Percentiles rank a stretch among this genome's conserved stretches.
Conservation (phyloP, 2,113 vertebrate genomes). For the Microcebus lehilahytsara region DNA sequence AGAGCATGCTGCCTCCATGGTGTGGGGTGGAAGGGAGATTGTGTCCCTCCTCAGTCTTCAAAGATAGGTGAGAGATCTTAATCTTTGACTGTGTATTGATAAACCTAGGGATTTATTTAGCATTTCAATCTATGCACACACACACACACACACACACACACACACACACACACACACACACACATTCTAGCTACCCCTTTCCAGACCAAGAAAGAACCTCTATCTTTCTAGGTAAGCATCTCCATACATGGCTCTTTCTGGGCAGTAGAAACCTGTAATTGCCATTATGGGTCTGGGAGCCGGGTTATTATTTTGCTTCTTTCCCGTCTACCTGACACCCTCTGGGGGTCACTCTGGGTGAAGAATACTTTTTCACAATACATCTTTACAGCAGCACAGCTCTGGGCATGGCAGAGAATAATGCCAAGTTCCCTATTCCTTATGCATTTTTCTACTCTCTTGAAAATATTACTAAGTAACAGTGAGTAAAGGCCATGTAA, state of each 20-base stretch:
- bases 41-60: background rate
- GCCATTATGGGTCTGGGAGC: background rate
- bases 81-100: background rate
- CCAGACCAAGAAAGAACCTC: background rate
- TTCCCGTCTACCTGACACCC: background rate
- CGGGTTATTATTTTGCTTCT: background rate
- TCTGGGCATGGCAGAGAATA: background rate
- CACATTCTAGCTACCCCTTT: background rate
- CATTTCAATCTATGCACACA: background rate
- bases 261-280: background rate
- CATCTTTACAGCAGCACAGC: background rate
- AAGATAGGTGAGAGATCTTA: background rate
- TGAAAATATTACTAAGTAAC: background rate
- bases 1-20: background rate
- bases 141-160: background rate
- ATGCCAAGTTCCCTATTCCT: background rate
- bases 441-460: background rate
- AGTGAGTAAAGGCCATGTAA: background rate
- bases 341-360: background rate
- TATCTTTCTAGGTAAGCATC: background rate
- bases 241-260: background rate
- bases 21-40: background rate
- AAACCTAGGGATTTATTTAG: background rate
- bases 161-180: background rate
- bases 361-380: background rate